Evolutionary conservation across 2,797 vertebrate genomes (phyloP).

Genomic region (Hydrocynus forskahlii): DNA sequence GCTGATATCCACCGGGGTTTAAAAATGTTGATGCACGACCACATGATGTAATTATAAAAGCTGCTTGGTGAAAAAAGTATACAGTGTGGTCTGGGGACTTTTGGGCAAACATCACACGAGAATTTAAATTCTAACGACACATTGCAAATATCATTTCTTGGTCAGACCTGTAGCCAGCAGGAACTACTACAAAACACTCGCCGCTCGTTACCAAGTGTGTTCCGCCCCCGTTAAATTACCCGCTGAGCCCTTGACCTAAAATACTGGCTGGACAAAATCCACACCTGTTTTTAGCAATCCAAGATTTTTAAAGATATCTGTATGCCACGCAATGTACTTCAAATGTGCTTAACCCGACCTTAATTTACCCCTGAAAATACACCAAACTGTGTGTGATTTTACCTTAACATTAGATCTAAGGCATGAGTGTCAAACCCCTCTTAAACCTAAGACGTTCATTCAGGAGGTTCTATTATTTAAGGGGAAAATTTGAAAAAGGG

Average conservation of each 20-base stretch:
- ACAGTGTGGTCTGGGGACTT: not conserved
- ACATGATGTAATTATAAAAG: slow-evolving; percentile 6
- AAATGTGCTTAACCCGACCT: too few relatives aligned
- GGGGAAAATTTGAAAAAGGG: too few relatives aligned
- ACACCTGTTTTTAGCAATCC: too few relatives aligned
- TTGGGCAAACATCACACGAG: not conserved
- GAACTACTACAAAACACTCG: not conserved
- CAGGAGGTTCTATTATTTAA: too few relatives aligned
- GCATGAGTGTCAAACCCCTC: too few relatives aligned
- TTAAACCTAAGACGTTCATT: too few relatives aligned
- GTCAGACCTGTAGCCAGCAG: not conserved
- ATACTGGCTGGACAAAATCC: too few relatives aligned
- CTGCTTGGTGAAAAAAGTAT: not conserved
- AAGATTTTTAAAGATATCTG: too few relatives aligned
- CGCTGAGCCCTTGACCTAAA: not conserved
- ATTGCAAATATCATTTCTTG: not conserved
- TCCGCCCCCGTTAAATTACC: not conserved
- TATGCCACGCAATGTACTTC: too few relatives aligned
- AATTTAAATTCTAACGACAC: not conserved
- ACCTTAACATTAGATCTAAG: too few relatives aligned
- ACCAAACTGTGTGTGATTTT: too few relatives aligned
- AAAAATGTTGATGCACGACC: not conserved
- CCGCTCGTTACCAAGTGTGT: not conserved
- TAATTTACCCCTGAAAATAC: too few relatives aligned
- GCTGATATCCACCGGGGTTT: not conserved